Evolutionary conservation across 2,797 vertebrate genomes (phyloP), one percentile per base, ranked within the genome.

Genomic region (Melanotaenia pygmaea): DNA sequence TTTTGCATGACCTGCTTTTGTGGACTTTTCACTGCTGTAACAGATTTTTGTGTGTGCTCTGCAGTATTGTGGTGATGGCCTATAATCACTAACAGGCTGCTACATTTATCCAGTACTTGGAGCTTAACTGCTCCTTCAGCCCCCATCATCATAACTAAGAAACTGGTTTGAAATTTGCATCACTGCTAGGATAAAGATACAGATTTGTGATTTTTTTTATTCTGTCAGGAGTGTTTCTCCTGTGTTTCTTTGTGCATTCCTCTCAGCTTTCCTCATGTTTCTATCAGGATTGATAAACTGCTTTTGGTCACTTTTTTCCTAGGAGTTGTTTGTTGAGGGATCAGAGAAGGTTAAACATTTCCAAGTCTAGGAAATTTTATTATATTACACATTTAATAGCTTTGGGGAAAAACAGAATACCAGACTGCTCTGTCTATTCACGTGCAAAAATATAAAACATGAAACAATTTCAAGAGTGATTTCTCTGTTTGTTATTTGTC

Each of bases 41-140:
- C 16, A 45, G 16, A 75, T 82, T 34, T 72, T 47, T 68, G 4
- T 20, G 8, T 9, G 6, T 37, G 30, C 35, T 28, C 35, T 14
- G 13, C 38, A 62, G 24, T 59, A 26, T 67, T 56, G 37, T 53
- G 65, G 28, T 58, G 35, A 67, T 35, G 14, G 53, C 10, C 45
- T 51, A 14, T 73, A 79, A 82, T 72, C 22, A 70, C 51, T 67
- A 70, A 76, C 79, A 69, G 60, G 24, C 34, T 11, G n/a, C 67
- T 63, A 6, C 1, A 56, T 32, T 67, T 37, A 28, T 12, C 37
- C 65, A 58, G 37, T 12, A 11, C 11, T 38, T 38, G 37, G 34
- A 7, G 34, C 34, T 35, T 35, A 35, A 10, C 34, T 35, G 37
- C 37, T 38, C 37, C 37, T 38, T 38, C 20, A 35, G 30, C 13